A percentile compares a stretch with the other conserved stretches of the same genome.
phyloP scores from a whole-genome alignment of 2,888 invertebrate genomes.

The Tenthredo mesomela region DNA sequence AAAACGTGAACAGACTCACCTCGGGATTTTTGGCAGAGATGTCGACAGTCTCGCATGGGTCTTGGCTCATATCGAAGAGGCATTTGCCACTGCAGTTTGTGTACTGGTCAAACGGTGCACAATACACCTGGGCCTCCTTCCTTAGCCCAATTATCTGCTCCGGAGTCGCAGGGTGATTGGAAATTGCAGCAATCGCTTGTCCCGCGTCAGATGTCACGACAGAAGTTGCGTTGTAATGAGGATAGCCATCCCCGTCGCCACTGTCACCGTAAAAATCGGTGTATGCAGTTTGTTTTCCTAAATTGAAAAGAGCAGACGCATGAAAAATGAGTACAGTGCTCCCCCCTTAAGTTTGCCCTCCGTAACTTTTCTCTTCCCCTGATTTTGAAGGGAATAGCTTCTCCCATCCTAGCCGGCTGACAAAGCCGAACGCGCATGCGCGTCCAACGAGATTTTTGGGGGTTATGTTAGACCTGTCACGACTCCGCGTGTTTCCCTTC shows the following conservation, averaged over 20 bases:
- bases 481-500: no score
- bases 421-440: no score
- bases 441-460: no score
- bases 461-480: no score
- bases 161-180: constrained; percentile 23
- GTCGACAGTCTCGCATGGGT: constrained; percentile 73
- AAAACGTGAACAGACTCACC: constrained; percentile 57
- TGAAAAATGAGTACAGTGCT: no score
- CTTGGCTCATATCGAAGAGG: constrained; percentile 68
- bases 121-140: constrained; percentile 61
- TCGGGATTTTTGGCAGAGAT: constrained; percentile 64
- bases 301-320: not conserved
- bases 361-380: no score
- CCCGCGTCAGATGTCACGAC: constrained; percentile 64
- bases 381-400: no score
- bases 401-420: no score
- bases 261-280: constrained; percentile 65
- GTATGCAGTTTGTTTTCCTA: constrained; percentile 38
- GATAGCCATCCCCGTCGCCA: constrained; percentile 61
- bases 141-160: constrained; percentile 58
- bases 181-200: constrained; percentile 61
- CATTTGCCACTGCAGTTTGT: constrained; percentile 65
- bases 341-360: no score
- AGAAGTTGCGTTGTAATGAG: constrained; percentile 62
- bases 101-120: constrained; percentile 54